A percentile compares a stretch with the other conserved stretches of the same genome.
Evolutionary conservation across 2,888 invertebrate genomes (phyloP).

Genomic region (Brachylomia viminalis): DNA sequence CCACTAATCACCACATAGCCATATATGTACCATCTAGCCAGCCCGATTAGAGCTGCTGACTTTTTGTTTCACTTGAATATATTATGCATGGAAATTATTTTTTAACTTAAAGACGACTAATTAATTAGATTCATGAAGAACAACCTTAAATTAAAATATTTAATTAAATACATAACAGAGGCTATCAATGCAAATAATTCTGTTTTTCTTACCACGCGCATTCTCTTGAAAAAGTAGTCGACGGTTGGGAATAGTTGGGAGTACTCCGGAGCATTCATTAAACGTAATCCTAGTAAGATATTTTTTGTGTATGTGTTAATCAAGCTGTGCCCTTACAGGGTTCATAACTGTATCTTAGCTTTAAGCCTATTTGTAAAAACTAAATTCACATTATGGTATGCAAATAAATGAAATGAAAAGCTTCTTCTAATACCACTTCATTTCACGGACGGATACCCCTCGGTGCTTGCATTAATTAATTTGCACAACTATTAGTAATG

Average conservation of each 20-base stretch:
- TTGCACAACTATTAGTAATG: slow-evolving; percentile 19
- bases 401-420: too few relatives aligned
- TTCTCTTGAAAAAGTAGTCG: slow-evolving; percentile 47
- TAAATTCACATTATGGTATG: too few relatives aligned
- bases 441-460: slow-evolving; percentile 15
- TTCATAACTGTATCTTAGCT: too few relatives aligned
- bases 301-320: slow-evolving; percentile 39
- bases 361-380: too few relatives aligned
- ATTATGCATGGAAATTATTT: slow-evolving; percentile 42
- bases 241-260: slow-evolving; percentile 10
- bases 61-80: slow-evolving; percentile 28
- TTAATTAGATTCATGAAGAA: slow-evolving; percentile 51
- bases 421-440: slow-evolving; percentile 33
- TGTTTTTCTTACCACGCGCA: slow-evolving; percentile 53
- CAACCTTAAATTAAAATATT: slow-evolving; percentile 50
- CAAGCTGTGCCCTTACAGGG: too few relatives aligned
- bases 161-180: slow-evolving; percentile 46
- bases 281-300: slow-evolving; percentile 23
- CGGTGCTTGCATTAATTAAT: slow-evolving; percentile 53
- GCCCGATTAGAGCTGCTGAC: slow-evolving; percentile 29
- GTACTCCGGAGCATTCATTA: slow-evolving; percentile 36
- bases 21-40: slow-evolving; percentile 28
- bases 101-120: slow-evolving; percentile 33
- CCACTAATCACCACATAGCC: slow-evolving; percentile 41
- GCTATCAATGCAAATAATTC: slow-evolving; percentile 35